Percentiles rank a stretch among this genome's conserved stretches.
Conservation (phyloP, 2,797 vertebrate species). For the Pangasius larnaudii region DNA sequence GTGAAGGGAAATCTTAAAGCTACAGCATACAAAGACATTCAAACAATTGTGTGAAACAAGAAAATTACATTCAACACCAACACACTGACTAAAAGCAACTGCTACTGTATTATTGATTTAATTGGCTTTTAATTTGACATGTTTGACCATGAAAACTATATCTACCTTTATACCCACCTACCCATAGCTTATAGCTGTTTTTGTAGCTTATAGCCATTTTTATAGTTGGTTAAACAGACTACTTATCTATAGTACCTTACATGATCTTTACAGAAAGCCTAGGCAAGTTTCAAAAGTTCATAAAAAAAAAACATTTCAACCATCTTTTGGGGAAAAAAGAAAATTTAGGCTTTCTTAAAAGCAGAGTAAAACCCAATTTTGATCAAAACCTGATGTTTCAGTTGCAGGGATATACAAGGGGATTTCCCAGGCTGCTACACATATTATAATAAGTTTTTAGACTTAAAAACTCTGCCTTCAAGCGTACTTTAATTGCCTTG, state of each 20-base stretch:
- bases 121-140: background rate
- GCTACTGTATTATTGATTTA: background rate
- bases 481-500: background rate
- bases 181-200: background rate
- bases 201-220: background rate
- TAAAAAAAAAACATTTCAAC: background rate
- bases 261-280: background rate
- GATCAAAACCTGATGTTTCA: background rate
- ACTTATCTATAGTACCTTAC: background rate
- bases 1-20: background rate
- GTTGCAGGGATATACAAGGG: background rate
- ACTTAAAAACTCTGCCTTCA: background rate
- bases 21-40: background rate
- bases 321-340: background rate
- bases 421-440: background rate
- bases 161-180: background rate
- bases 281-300: background rate
- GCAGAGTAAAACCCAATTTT: background rate
- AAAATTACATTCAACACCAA: background rate
- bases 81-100: background rate
- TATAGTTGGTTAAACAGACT: background rate
- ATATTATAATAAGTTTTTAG: background rate
- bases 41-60: background rate
- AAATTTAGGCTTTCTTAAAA: background rate
- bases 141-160: background rate